Base-by-base conservation (phyloP, 2,888 invertebrate genomes). In the Mythimna impura region DNA sequence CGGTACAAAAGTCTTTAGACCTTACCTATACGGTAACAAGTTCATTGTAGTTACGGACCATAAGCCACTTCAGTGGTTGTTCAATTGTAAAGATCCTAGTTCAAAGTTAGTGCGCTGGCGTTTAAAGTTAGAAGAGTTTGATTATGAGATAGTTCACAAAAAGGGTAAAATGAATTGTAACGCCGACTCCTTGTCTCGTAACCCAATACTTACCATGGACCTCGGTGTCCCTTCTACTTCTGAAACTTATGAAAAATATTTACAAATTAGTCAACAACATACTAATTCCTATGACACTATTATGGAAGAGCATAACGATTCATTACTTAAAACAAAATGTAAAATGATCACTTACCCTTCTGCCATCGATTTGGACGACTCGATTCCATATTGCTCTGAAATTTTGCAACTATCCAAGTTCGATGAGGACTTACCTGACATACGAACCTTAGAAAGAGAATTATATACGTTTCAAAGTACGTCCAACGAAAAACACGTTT, bases 281-380 rank as follows among this genome's bases (percentile, higher is more conserved):
- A 30, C 40, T n/a, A 57, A 30, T 4, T n/a, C 55, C 7, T 66
- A 30, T 2, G 9, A 66, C 14, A 66, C 57, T 1, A 30, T 57
- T 2, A 57, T 66, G 25, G 25, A 14, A 3, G 66, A 66, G 25
- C 30, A 43, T n/a, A 66, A 57, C 1, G 43, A 66, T 17, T 57
- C 66, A 7, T 20, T 57, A 30, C 30, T 57, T n/a, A 67, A 60
- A 67, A 17, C 67, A 17, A 67, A 67, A 17, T 67, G 47, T 20
- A 60, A 50, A 58, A 30, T 67, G 58, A 60, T 67, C 25, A 47
- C 47, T 5, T 67, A 67, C 6, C 58, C 67, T 14, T 36, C 67
- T 47, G 58, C 67, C 10, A 60, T 67, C 3, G 66, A 67, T 17
- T 58, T 58, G 30, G 66, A 67, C 6, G 67, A 67, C 10, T 60